Percentiles rank a stretch among this genome's conserved stretches.
Evolutionary conservation across 2,113 vertebrate species (phyloP).

Genomic region (Nycticebus coucang): DNA sequence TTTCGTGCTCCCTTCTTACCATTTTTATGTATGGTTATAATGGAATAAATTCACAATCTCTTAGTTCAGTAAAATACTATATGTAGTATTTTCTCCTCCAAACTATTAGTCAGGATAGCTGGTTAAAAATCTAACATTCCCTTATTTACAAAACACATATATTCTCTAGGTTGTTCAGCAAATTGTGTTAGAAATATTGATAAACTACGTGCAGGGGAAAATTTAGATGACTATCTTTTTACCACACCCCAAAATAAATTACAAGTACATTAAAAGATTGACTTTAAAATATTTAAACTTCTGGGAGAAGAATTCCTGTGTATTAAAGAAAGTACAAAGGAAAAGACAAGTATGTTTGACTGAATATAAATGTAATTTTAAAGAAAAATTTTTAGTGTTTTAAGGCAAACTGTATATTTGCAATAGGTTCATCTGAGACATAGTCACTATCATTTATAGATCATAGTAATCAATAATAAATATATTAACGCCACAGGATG

Average conservation of each 20-base stretch:
- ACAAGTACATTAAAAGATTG: conserved; percentile 32
- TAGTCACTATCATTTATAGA: background rate
- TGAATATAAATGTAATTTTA: background rate
- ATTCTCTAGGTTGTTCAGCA: background rate
- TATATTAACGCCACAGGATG: background rate
- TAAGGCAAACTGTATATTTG: background rate
- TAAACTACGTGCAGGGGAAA: background rate
- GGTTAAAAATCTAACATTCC: background rate
- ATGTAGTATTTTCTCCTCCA: background rate
- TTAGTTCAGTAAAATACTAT: background rate
- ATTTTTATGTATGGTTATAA: background rate
- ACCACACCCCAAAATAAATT: background rate
- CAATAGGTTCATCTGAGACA: background rate
- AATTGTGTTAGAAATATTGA: conserved; percentile 7
- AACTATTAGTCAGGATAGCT: background rate
- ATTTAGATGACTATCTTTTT: background rate
- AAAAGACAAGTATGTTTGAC: background rate
- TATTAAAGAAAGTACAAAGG: conserved; percentile 15
- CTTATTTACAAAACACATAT: background rate
- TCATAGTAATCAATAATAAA: background rate
- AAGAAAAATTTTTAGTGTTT: background rate
- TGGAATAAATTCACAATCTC: background rate
- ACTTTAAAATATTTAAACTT: background rate
- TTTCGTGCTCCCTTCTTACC: background rate
- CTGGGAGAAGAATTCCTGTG: background rate